phyloP scores from a whole-genome alignment of 2,888 invertebrate species.

The Caenorhabditis wallacei region DNA sequence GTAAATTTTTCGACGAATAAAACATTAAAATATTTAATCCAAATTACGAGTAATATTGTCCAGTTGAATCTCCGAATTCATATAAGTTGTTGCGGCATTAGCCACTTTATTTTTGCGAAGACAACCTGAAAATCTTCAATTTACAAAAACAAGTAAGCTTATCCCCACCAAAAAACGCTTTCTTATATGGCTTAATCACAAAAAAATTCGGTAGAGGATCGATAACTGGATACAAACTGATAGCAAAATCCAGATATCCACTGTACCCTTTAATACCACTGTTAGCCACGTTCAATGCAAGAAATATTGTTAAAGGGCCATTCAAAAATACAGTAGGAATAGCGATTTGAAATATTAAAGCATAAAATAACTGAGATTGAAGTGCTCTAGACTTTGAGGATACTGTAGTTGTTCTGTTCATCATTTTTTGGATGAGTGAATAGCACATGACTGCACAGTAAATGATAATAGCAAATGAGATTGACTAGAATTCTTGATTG shows the following conservation, averaged over 20 bases:
- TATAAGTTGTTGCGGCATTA: too few species aligned
- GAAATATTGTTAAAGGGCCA: neutral
- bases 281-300: neutral
- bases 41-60: too few species aligned
- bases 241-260: constrained; percentile 1
- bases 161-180: neutral
- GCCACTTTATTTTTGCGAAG: too few species aligned
- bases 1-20: too few species aligned
- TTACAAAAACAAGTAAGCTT: neutral
- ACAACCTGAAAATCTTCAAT: too few species aligned
- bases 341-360: neutral
- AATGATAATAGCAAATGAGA: constrained; percentile 4
- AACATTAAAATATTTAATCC: too few species aligned
- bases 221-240: constrained; percentile 21
- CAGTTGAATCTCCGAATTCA: too few species aligned
- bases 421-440: neutral
- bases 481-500: neutral
- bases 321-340: constrained; percentile 23
- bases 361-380: constrained; percentile 26
- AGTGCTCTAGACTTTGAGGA: neutral
- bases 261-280: neutral
- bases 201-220: constrained; percentile 30
- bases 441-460: constrained; percentile 6
- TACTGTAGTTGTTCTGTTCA: neutral
- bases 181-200: constrained; percentile 5